These are phyloP conservation scores for Anolis carolinensis DNA, from an alignment of 2,113 vertebrate genomes.

Conservation along the genomic window DNA sequence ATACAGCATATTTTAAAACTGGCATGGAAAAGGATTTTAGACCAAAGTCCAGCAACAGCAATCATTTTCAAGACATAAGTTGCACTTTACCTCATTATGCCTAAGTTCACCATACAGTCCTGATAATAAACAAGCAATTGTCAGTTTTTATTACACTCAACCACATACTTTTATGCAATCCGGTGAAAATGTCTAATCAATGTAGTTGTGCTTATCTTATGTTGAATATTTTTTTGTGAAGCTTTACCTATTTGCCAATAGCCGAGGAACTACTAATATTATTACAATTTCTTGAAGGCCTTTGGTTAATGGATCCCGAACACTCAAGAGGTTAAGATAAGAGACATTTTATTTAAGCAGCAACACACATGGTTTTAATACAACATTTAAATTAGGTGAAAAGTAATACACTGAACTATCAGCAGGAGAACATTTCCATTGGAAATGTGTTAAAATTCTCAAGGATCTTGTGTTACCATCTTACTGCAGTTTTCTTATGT, in stretches of 20 bases:
- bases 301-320: slow-evolving; percentile 52
- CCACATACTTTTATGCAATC: background rate
- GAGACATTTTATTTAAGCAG: slow-evolving; percentile 75
- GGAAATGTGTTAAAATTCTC: slow-evolving; percentile 78
- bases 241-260: background rate
- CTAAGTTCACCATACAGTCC: background rate
- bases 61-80: background rate
- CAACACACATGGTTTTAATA: slow-evolving; percentile 75
- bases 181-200: background rate
- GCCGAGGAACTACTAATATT: background rate
- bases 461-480: slow-evolving; percentile 71
- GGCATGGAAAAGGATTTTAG: background rate
- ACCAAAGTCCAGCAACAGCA: background rate
- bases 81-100: background rate
- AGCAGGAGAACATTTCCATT: slow-evolving; percentile 81
- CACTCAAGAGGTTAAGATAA: slow-evolving; percentile 60
- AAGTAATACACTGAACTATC: slow-evolving; percentile 73
- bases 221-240: background rate
- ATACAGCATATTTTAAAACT: background rate
- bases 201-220: background rate
- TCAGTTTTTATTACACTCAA: background rate
- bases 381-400: slow-evolving; percentile 74
- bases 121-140: background rate
- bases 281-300: slow-evolving; percentile 22
- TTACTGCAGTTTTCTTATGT: slow-evolving; percentile 78